These are phyloP conservation scores for Acanthopleura granulata DNA, from an alignment of 2,888 invertebrate genomes.

Conservation along the genomic window DNA sequence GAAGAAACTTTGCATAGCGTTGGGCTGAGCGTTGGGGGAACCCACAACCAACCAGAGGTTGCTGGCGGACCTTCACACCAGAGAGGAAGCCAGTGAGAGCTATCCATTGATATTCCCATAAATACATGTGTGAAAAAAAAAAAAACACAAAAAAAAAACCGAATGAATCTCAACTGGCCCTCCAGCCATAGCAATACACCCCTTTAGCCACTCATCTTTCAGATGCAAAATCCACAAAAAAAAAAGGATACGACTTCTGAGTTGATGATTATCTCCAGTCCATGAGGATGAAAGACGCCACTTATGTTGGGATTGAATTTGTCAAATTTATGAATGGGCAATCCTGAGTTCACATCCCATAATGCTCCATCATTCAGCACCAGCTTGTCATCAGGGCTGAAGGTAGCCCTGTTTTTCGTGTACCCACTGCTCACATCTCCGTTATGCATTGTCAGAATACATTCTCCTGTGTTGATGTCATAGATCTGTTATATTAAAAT, in stretches of 20 bases:
- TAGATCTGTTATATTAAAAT: slow-evolving; percentile 78
- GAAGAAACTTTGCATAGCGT: too few species aligned
- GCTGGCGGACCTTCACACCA: too few species aligned
- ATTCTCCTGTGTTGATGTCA: slow-evolving; percentile 85
- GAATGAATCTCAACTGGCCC: too few species aligned
- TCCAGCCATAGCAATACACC: too few species aligned
- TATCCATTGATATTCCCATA: too few species aligned
- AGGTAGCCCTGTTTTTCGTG: slow-evolving; percentile 92
- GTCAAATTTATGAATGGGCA: slow-evolving; percentile 96
- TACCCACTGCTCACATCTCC: slow-evolving; percentile 92
- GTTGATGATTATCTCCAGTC: slow-evolving; percentile 95
- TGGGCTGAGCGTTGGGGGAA: too few species aligned
- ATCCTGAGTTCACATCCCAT: slow-evolving; percentile 89
- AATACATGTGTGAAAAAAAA: too few species aligned
- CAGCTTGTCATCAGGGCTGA: slow-evolving; percentile 92
- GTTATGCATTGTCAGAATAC: slow-evolving; percentile 79
- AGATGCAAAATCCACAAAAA: not conserved
- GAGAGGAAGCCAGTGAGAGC: too few species aligned
- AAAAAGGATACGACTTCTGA: slow-evolving; percentile 82
- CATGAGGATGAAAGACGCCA: slow-evolving; percentile 96
- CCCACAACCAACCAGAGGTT: too few species aligned
- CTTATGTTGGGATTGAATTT: slow-evolving; percentile 95
- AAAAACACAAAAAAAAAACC: too few species aligned
- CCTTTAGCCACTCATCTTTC: too few species aligned
- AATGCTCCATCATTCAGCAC: slow-evolving; percentile 96